Evolutionary conservation across 2,888 invertebrate genomes (phyloP).

Genomic region (Agonopterix alstromeriana): DNA sequence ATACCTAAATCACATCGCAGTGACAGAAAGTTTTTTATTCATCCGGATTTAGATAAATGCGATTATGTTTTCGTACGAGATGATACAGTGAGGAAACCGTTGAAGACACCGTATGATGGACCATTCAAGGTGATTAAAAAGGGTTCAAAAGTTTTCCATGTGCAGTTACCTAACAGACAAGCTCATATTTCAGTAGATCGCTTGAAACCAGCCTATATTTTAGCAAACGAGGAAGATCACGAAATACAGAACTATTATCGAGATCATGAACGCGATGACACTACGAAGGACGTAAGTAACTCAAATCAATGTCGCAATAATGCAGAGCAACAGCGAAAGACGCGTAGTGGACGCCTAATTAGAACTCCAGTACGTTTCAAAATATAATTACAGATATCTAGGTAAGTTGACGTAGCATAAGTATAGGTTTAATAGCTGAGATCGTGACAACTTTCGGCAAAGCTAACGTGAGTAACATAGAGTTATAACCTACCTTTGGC

Average conservation of each 20-base stretch:
- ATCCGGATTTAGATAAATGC: constrained; percentile 3
- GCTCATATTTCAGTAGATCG: constrained; percentile 8
- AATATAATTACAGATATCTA: not conserved
- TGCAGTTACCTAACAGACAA: constrained; percentile 4
- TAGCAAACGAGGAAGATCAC: not conserved
- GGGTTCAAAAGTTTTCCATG: constrained; percentile 2
- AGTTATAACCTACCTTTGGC: not conserved
- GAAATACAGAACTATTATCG: not conserved
- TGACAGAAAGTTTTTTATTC: constrained; percentile 2
- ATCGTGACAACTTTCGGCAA: not conserved
- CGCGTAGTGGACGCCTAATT: not conserved
- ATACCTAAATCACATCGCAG: constrained; percentile 2
- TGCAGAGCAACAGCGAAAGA: not conserved
- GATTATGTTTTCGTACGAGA: constrained; percentile 8
- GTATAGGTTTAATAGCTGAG: not conserved
- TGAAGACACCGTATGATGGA: constrained; percentile 12
- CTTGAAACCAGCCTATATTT: constrained; percentile 7
- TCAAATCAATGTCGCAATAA: not conserved
- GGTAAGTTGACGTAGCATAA: not conserved
- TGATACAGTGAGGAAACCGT: constrained; percentile 8
- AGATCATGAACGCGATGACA: not conserved
- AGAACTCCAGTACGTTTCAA: not conserved
- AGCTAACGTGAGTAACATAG: not conserved
- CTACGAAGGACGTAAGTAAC: not conserved
- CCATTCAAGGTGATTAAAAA: constrained; percentile 8